phyloP scores from a whole-genome alignment of 2,797 vertebrate genomes.

The Fratercula arctica region DNA sequence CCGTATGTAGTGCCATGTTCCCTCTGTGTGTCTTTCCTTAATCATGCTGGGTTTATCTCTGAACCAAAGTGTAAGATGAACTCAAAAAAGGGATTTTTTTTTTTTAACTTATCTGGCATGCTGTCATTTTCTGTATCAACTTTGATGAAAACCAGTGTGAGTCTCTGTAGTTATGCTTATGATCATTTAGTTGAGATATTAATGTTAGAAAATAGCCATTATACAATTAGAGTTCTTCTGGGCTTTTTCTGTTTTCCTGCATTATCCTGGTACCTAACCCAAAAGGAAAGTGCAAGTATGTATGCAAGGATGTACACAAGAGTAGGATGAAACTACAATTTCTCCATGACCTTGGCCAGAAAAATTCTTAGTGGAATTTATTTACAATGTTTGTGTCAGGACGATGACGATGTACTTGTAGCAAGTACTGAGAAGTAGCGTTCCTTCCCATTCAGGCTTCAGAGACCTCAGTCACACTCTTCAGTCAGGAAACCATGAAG shows the following conservation, averaged over 20 bases:
- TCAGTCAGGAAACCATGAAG: fast-evolving
- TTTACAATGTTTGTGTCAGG: not conserved
- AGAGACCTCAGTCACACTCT: not conserved
- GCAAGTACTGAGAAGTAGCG: not conserved
- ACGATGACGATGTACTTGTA: not conserved
- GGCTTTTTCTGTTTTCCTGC: not conserved
- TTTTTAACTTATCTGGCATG: not conserved
- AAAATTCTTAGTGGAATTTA: not conserved
- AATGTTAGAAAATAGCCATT: not conserved
- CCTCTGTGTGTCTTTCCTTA: not conserved
- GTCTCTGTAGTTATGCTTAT: not conserved
- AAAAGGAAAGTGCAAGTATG: not conserved
- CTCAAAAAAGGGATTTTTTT: not conserved
- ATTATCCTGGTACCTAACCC: not conserved
- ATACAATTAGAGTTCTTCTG: not conserved
- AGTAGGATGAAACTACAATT: not conserved
- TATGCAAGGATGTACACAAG: not conserved
- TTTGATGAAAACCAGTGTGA: not conserved
- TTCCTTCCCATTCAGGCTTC: not conserved
- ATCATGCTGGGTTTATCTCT: not conserved
- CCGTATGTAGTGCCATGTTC: not conserved
- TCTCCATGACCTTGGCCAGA: not conserved
- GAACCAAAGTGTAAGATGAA: not conserved
- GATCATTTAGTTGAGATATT: not conserved
- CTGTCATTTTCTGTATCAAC: not conserved